A percentile compares a stretch with the other conserved stretches of the same genome.
Evolutionary conservation across 2,797 vertebrate species (phyloP).

Genomic region (Capromys pilorides): DNA sequence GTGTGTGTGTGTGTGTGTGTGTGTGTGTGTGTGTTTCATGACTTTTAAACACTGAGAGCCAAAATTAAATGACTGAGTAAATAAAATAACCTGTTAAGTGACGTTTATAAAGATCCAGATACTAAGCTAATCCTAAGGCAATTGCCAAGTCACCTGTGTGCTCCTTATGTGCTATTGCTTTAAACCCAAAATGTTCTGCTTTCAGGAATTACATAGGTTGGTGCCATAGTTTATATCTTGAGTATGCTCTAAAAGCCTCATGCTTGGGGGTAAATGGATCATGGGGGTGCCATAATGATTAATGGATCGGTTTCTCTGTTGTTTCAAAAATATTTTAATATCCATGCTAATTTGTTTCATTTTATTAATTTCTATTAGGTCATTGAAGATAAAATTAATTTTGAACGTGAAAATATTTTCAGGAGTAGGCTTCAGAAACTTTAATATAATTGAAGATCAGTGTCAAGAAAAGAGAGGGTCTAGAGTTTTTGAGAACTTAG

Average conservation of each 20-base stretch:
- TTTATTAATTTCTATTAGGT: neutral
- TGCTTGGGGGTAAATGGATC: neutral
- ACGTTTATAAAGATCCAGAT: neutral
- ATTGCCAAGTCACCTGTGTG: slow-evolving; percentile 25
- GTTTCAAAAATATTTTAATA: neutral
- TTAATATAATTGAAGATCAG: slow-evolving; percentile 43
- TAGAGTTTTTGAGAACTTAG: slow-evolving; percentile 53
- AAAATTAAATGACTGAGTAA: slow-evolving; percentile 57
- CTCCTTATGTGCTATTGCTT: neutral
- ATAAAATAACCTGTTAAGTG: slow-evolving; percentile 29
- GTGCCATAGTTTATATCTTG: neutral
- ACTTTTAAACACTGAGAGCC: slow-evolving; percentile 24
- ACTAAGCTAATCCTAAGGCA: neutral
- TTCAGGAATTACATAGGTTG: slow-evolving; percentile 51
- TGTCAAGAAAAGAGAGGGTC: slow-evolving; percentile 19
- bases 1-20: too few relatives aligned
- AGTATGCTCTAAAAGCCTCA: neutral
- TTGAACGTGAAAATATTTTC: slow-evolving; percentile 33
- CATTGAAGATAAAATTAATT: slow-evolving; percentile 40
- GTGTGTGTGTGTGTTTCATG: neutral
- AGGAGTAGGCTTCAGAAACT: slow-evolving; percentile 30
- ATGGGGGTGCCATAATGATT: neutral
- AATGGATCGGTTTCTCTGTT: neutral
- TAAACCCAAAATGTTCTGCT: slow-evolving; percentile 60
- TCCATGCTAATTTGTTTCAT: neutral